Evolutionary conservation across 2,797 vertebrate genomes (phyloP).

Genomic region (Otolemur crassicaudatus): DNA sequence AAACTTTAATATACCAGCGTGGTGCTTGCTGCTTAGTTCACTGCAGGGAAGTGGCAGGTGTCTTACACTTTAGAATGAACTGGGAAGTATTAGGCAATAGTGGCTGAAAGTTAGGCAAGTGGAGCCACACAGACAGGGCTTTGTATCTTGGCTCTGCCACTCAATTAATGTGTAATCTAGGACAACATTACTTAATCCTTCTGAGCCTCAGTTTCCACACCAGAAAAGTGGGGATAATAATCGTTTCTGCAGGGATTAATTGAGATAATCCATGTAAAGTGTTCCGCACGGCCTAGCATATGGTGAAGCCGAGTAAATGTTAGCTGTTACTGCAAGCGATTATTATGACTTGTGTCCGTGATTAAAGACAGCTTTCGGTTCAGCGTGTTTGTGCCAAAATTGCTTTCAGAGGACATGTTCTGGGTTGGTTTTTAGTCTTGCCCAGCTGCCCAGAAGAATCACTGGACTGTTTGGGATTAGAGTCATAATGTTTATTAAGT

Average conservation of each 20-base stretch:
- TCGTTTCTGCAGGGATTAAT: slow-evolving; percentile 41
- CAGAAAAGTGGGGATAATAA: slow-evolving; percentile 57
- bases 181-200: slow-evolving; percentile 53
- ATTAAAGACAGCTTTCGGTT: slow-evolving; percentile 71
- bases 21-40: neutral
- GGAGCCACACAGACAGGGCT: neutral
- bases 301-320: slow-evolving; percentile 63
- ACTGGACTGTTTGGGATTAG: neutral
- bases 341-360: slow-evolving; percentile 69
- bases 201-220: slow-evolving; percentile 73
- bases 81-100: neutral
- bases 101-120: neutral
- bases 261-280: slow-evolving; percentile 64
- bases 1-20: neutral
- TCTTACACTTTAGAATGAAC: neutral
- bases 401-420: slow-evolving; percentile 68
- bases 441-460: slow-evolving; percentile 64
- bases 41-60: neutral
- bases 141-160: neutral
- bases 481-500: slow-evolving; percentile 52
- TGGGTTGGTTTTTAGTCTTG: slow-evolving; percentile 34
- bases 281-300: slow-evolving; percentile 58
- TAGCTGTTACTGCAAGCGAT: slow-evolving; percentile 54
- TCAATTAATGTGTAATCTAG: neutral
- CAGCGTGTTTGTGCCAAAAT: slow-evolving; percentile 68